These are phyloP conservation scores for Dipodomys spectabilis DNA, from an alignment of 2,113 vertebrate species.

Conservation along the genomic window DNA sequence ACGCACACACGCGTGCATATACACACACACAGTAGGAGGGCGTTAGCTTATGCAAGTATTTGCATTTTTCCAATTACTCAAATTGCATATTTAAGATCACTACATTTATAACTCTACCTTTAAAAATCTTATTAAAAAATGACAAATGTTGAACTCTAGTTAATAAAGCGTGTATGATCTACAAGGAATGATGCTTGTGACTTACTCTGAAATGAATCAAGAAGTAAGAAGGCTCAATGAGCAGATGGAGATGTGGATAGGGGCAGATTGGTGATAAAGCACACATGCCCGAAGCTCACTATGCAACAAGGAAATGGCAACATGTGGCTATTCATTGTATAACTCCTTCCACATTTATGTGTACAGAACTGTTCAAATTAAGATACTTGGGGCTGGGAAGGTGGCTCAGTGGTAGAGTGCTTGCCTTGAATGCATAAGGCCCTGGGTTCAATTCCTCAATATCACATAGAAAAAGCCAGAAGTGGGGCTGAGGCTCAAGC, in stretches of 20 bases:
- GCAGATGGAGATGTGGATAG: neutral
- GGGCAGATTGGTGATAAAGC: neutral
- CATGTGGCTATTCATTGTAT: neutral
- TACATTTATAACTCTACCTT: slow-evolving; percentile 1
- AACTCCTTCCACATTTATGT: neutral
- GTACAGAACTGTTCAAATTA: neutral
- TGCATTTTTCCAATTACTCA: neutral
- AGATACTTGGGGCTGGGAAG: neutral
- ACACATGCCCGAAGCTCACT: neutral
- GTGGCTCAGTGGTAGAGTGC: neutral
- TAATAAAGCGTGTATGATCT: neutral
- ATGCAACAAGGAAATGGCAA: neutral
- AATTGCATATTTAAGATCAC: neutral
- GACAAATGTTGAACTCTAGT: neutral
- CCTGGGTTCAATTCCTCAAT: too few relatives aligned
- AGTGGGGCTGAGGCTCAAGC: too few relatives aligned
- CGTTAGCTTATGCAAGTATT: neutral
- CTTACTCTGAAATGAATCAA: slow-evolving; percentile 32
- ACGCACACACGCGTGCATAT: too few relatives aligned
- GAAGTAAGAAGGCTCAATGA: neutral
- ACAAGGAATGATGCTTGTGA: neutral
- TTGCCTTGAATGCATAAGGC: too few relatives aligned
- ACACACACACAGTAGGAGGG: too few relatives aligned
- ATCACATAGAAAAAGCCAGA: too few relatives aligned
- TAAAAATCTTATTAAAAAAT: neutral